Conservation (phyloP, 2,888 invertebrate genomes). For the Hydroisotoma schaefferi region DNA sequence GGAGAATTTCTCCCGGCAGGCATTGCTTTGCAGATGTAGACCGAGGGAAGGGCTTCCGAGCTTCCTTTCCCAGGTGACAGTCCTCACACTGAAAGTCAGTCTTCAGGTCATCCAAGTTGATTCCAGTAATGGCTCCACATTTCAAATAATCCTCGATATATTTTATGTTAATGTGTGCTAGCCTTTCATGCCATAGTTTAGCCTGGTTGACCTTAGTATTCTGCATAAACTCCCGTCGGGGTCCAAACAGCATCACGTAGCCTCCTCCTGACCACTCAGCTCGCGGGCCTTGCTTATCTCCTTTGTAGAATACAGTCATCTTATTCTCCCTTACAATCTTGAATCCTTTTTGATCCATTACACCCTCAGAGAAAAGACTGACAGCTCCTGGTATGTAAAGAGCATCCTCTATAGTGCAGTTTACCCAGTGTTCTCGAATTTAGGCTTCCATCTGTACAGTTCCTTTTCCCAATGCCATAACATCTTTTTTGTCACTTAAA, state of each 20-base stretch:
- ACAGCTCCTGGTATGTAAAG: conserved; percentile 22
- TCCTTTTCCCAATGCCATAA: conserved; percentile 12
- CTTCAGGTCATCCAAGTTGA: neutral
- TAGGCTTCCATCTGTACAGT: conserved; percentile 22
- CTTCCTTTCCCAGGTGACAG: conserved; percentile 14
- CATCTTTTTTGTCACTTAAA: conserved; percentile 12
- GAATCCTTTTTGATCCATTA: conserved; percentile 24
- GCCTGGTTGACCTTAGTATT: conserved; percentile 5
- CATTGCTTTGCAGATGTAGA: neutral
- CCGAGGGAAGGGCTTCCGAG: neutral
- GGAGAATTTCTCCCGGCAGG: conserved; percentile 17
- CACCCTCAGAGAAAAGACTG: conserved; percentile 32
- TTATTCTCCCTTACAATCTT: conserved; percentile 12
- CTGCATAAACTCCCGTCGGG: neutral
- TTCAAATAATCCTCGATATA: conserved; percentile 18
- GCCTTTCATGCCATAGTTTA: conserved; percentile 12
- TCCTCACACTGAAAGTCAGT: conserved; percentile 3
- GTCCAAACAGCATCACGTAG: neutral
- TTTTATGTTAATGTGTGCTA: conserved; percentile 21
- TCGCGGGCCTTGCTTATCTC: conserved; percentile 11
- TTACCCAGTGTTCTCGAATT: conserved; percentile 11
- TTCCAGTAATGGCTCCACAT: conserved; percentile 18
- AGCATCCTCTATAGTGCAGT: conserved; percentile 16
- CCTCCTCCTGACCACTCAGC: conserved; percentile 7
- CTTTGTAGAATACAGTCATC: conserved; percentile 4